Conservation (phyloP, 2,113 vertebrate genomes). For the Muntiacus reevesi region DNA sequence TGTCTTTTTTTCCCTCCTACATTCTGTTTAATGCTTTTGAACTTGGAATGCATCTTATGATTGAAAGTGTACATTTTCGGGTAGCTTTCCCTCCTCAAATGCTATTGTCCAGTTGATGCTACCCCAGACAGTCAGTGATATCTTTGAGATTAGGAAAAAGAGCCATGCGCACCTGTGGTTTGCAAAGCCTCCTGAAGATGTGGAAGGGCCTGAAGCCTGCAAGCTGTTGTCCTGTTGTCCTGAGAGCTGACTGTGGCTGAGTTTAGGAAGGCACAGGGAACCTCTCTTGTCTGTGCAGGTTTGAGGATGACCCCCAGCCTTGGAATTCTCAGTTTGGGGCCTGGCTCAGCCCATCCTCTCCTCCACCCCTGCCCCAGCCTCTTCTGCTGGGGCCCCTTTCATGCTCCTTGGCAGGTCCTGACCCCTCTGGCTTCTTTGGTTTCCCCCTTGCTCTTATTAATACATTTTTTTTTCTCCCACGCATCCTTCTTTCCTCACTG, state of each 20-base stretch:
- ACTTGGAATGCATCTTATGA: background rate
- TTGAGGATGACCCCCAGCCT: background rate
- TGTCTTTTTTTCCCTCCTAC: background rate
- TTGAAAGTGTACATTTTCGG: background rate
- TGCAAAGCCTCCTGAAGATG: background rate
- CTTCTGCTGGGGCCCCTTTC: background rate
- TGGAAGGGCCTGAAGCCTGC: background rate
- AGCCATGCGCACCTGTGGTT: background rate
- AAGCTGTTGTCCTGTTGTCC: background rate
- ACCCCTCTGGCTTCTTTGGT: conserved; percentile 48
- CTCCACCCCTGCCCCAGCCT: background rate
- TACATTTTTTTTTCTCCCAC: conserved; percentile 6
- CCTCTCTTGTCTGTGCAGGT: background rate
- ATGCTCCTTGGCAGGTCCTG: background rate
- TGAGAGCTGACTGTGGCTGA: fast-evolving
- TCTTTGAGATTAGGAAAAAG: background rate
- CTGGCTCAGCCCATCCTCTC: background rate
- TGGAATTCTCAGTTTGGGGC: background rate
- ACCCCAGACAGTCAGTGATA: background rate
- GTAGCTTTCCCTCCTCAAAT: background rate
- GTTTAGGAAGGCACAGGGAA: background rate
- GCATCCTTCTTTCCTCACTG: conserved; percentile 41
- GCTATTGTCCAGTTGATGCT: background rate
- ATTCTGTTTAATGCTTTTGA: background rate
- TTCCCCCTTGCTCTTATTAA: conserved; percentile 31